Evolutionary conservation across 2,888 invertebrate genomes (phyloP).

Genomic region (Leptinotarsa juncta): DNA sequence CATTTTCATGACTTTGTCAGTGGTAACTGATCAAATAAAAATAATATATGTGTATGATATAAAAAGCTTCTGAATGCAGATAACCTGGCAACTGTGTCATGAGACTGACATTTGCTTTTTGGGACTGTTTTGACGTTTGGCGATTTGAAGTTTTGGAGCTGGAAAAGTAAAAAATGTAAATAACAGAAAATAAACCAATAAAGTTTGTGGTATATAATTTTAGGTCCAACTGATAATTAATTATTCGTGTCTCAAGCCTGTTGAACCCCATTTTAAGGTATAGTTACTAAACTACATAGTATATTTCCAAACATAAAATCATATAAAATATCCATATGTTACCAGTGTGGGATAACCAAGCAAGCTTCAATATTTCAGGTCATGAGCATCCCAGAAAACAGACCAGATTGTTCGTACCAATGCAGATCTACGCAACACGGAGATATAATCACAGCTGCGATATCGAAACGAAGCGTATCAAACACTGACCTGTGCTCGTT

Average conservation of each 20-base stretch:
- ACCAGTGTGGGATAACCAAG: background rate
- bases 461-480: slow-evolving; percentile 73
- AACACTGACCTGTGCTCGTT: slow-evolving; percentile 69
- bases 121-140: background rate
- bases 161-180: background rate
- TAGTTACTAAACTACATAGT: background rate
- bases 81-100: too few relatives aligned
- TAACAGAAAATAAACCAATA: background rate
- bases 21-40: too few relatives aligned
- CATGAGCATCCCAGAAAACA: slow-evolving; percentile 14
- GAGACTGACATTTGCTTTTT: background rate
- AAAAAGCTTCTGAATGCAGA: too few relatives aligned
- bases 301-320: background rate
- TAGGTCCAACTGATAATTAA: background rate
- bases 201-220: background rate
- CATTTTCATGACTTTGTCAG: too few relatives aligned
- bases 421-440: slow-evolving; percentile 72
- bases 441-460: slow-evolving; percentile 72
- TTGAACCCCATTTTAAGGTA: background rate
- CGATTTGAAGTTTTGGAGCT: background rate
- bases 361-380: background rate
- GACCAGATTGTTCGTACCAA: slow-evolving; percentile 70
- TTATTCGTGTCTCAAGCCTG: background rate
- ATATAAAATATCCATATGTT: background rate
- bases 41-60: too few relatives aligned